Conservation (phyloP, 1,140 invertebrate species). For the Drosophila grimshawi region DNA sequence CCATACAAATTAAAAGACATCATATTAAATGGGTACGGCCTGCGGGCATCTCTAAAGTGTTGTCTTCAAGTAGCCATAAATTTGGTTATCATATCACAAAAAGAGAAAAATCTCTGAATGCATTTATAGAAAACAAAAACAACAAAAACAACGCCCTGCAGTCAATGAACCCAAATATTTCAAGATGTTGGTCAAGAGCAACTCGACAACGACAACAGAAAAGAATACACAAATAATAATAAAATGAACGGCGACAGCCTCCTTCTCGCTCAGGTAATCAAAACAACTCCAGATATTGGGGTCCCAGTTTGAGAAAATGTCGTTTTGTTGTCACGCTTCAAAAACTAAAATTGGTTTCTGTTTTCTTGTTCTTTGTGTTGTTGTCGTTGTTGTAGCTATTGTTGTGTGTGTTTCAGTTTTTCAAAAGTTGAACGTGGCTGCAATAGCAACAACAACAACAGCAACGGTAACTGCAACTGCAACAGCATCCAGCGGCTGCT, state of each 20-base stretch:
- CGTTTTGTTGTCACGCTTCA: slow-evolving; percentile 79
- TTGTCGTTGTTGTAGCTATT: too few species aligned
- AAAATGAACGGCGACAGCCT: slow-evolving; percentile 1
- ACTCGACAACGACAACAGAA: neutral
- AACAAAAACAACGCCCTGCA: neutral
- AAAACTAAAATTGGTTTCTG: slow-evolving; percentile 69
- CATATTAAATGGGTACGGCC: slow-evolving; percentile 24
- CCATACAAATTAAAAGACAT: slow-evolving; percentile 59
- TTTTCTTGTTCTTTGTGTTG: slow-evolving; percentile 8
- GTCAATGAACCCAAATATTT: slow-evolving; percentile 41
- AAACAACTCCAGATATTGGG: slow-evolving; percentile 29
- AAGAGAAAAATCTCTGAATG: slow-evolving; percentile 24
- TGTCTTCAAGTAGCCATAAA: slow-evolving; percentile 63
- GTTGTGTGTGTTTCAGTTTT: neutral
- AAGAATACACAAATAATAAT: neutral
- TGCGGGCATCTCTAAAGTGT: slow-evolving; percentile 36
- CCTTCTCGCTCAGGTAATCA: slow-evolving; percentile 53
- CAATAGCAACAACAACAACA: slow-evolving; percentile 18
- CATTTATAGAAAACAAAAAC: slow-evolving; percentile 17
- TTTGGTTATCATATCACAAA: slow-evolving; percentile 45
- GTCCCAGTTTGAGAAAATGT: slow-evolving; percentile 45
- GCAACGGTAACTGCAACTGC: slow-evolving; percentile 3
- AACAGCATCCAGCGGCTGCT: slow-evolving; percentile 20
- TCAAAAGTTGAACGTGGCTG: neutral
- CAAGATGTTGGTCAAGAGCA: slow-evolving; percentile 40